A percentile compares a stretch with the other conserved stretches of the same genome.
These are phyloP conservation scores for Parascotia fuliginaria DNA, from an alignment of 2,888 invertebrate species.

Conservation along the genomic window DNA sequence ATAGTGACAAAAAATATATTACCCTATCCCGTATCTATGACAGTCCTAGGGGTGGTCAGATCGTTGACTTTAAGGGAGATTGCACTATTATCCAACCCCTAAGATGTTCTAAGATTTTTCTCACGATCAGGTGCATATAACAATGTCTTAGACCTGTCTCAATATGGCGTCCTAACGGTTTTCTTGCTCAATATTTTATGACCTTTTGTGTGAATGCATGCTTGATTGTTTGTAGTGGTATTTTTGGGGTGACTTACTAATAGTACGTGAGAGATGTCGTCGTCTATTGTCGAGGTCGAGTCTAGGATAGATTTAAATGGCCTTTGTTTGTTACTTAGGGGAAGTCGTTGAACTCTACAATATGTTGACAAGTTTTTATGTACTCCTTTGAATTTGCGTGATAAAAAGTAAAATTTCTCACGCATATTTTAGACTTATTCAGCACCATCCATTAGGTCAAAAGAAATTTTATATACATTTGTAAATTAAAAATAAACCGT, in stretches of 20 bases:
- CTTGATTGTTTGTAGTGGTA: constrained; percentile 46
- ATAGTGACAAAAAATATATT: constrained; percentile 19
- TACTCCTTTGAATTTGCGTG: not conserved
- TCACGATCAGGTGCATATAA: constrained; percentile 75
- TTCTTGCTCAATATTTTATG: constrained; percentile 54
- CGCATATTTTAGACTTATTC: too few species aligned
- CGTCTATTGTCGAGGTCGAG: constrained; percentile 20
- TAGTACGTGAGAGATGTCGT: constrained; percentile 31
- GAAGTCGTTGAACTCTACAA: constrained; percentile 31
- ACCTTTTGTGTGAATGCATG: constrained; percentile 49
- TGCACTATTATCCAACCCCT: constrained; percentile 39
- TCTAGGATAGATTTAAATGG: constrained; percentile 33
- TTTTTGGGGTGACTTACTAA: constrained; percentile 38
- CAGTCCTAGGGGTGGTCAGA: constrained; percentile 12
- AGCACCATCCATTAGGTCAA: too few species aligned
- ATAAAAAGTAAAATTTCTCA: too few species aligned
- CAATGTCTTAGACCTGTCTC: constrained; percentile 61
- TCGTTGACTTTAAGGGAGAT: constrained; percentile 43
- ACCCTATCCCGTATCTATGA: constrained; percentile 29
- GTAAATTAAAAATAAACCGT: constrained; percentile 6
- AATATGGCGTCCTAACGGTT: constrained; percentile 69
- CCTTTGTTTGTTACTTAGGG: constrained; percentile 19
- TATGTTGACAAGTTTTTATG: constrained; percentile 16
- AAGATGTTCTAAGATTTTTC: constrained; percentile 53
- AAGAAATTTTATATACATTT: too few species aligned